phyloP scores from a whole-genome alignment of 2,113 vertebrate species.

The Actenoides hombroni region DNA sequence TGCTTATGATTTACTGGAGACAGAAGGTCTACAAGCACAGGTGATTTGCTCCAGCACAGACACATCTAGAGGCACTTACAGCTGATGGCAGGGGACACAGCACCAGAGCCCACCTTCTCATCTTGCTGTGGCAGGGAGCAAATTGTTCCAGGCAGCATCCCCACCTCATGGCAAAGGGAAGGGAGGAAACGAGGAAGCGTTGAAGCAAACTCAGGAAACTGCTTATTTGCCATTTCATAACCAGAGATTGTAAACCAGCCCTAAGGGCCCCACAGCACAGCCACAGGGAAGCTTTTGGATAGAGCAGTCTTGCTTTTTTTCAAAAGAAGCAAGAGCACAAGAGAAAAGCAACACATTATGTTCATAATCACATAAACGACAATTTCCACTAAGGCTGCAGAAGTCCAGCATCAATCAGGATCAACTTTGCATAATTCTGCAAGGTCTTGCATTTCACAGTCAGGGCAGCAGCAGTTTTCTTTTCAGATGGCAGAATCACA shows the following conservation, averaged over 20 bases:
- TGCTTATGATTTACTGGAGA: slow-evolving; percentile 75
- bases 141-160: neutral
- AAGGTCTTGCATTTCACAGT: neutral
- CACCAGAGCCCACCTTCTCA: neutral
- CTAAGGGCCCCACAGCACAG: fast-evolving
- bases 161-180: fast-evolving
- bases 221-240: neutral
- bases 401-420: neutral
- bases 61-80: neutral
- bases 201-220: neutral
- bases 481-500: neutral
- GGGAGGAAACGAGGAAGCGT: neutral
- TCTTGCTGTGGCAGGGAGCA: neutral
- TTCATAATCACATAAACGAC: neutral
- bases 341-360: neutral
- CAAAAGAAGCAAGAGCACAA: neutral
- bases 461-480: neutral
- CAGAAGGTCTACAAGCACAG: slow-evolving; percentile 68
- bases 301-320: neutral
- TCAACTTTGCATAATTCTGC: neutral
- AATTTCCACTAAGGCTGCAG: neutral
- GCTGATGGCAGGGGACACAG: neutral
- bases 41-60: slow-evolving; percentile 46
- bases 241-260: neutral
- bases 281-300: fast-evolving